Conservation (phyloP, 2,797 vertebrate genomes). For the Sorex maritimensis region DNA sequence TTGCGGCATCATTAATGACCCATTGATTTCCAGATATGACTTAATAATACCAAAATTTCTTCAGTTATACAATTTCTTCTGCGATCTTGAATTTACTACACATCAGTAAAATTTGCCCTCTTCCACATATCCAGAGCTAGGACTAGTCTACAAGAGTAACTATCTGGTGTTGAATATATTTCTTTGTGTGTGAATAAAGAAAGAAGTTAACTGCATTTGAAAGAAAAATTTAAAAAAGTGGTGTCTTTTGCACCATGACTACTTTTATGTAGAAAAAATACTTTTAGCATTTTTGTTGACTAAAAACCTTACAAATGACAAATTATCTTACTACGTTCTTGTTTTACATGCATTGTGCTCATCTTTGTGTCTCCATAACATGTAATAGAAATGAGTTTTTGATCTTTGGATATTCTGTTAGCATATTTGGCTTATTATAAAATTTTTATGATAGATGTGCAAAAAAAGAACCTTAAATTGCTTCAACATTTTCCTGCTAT, state of each 20-base stretch:
- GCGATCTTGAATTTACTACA: neutral
- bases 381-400: conserved; percentile 35
- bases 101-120: neutral
- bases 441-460: neutral
- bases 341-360: neutral
- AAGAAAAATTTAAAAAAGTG: neutral
- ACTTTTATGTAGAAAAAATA: neutral
- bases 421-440: neutral
- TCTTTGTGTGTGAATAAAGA: conserved; percentile 4
- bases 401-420: neutral
- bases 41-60: neutral
- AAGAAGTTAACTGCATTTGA: neutral
- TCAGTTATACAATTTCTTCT: neutral
- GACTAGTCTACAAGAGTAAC: neutral
- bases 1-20: neutral
- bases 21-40: conserved; percentile 23
- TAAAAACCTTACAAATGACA: neutral
- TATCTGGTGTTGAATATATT: neutral
- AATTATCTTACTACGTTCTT: neutral
- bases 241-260: neutral
- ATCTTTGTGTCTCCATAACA: neutral
- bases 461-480: conserved; percentile 4
- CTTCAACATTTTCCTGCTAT: neutral
- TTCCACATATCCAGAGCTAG: neutral
- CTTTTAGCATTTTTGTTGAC: conserved; percentile 50